Evolutionary conservation across 2,797 vertebrate genomes (phyloP), one percentile per base, ranked within the genome.

Genomic region (Toxotes lorentzi): DNA sequence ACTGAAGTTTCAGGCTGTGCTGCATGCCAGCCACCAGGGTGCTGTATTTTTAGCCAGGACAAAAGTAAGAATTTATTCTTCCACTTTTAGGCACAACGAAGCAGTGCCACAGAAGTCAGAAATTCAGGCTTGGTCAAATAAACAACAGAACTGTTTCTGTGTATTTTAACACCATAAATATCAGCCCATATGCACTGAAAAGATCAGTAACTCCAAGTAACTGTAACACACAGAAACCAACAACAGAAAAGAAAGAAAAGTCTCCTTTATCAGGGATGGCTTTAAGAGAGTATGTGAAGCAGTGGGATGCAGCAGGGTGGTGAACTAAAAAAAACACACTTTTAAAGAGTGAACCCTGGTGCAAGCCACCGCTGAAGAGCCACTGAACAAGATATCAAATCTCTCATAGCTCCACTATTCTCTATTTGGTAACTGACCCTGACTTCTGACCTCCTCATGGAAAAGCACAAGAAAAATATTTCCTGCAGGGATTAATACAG

Each of bases 21-120:
- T 80, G 86, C 85, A 81, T 80, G 62, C 82, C 85, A 86, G 73
- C 80, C 78, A 79, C 70, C 54, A 77, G 83, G 70, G 54, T 5
- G 61, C 61, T 90, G 82, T 89, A 94, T 93, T 94, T 94, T 92
- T 88, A 94, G 89, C 70, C 45, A 51, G 66, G 59, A 79, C 60
- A 83, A 90, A 82, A 83, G 65, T 43, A 56, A 73, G 71, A 86
- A 90, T 85, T 61, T 76, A 82, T 83, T 76, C 40, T 65, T 66
- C 54, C 54, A 66, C 40, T 75, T 30, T 86, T 38, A 57, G 59
- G 64, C 57, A 88, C 75, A 83, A 78, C 53, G 32, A 72, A 57
- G 50, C 32, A 61, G 38, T 60, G 50, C 57, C 62, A 62, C 4
- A 60, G 8, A 73, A 58, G 50, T 70, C 19, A 41, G 38, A 79